Evolutionary conservation across 2,797 vertebrate genomes (phyloP), one percentile per base, ranked within the genome.

Genomic region (Danionella dracula): DNA sequence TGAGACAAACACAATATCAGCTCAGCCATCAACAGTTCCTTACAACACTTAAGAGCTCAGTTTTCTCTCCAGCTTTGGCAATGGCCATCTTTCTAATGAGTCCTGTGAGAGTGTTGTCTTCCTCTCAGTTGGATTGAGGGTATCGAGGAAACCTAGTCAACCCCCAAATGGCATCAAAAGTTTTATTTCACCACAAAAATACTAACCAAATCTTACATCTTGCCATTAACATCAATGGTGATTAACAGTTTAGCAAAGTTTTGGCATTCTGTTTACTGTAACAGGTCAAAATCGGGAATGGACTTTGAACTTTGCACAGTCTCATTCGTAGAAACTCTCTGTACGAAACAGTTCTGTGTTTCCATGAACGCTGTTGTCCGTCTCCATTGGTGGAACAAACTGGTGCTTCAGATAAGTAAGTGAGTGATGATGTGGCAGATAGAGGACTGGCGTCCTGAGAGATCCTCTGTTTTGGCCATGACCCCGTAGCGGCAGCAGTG

Each of bases 221-320:
- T 78, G 68, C 81, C 70, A 79, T 57, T 78, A 75, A 76, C 82
- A 83, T 73, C 81, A 81, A 83, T 83, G 80, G 79, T 86, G 83
- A 79, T 41, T 34, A 59, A 53, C 35, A 51, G 62, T 69, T 63
- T 6, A 31, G 65, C 46, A 53, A 54, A 38, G 82, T 83, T 86
- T 90, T 88, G 87, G 85, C 85, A 82, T 87, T 90, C 79, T 77
- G 84, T 85, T 81, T 86, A 76, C n/a, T n/a, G n/a, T n/a, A n/a
- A n/a, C n/a, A n/a, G 66, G 76, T 79, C 69, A 49, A 61, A 75
- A 73, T 65, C 76, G 78, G 78, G 80, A 81, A 46, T 65, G 58
- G 78, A 66, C 59, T 20, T 41, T 64, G 71, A 72, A 78, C 78
- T 80, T 77, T 31, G 66, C 53, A 58, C 75, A 78, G 78, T 80